Percentiles rank a stretch among this genome's conserved stretches.
Conservation (phyloP, 2,888 invertebrate genomes). For the Conops quadrifasciatus region DNA sequence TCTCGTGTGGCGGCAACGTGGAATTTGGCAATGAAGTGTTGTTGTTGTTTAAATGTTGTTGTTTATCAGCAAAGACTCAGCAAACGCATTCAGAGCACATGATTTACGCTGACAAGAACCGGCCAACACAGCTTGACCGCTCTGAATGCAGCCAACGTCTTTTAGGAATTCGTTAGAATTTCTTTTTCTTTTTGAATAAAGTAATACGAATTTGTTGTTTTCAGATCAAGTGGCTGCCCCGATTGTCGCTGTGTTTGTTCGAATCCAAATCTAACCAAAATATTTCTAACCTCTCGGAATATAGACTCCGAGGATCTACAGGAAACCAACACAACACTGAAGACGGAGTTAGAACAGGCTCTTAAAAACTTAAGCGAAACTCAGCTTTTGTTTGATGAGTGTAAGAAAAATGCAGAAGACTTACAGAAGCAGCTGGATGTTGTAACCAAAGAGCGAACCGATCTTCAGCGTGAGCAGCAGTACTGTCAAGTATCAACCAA, state of each 20-base stretch:
- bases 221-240: slow-evolving; percentile 3
- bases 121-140: too few relatives aligned
- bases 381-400: neutral
- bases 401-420: neutral
- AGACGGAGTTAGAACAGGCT: neutral
- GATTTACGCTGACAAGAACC: too few relatives aligned
- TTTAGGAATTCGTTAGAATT: too few relatives aligned
- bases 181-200: neutral
- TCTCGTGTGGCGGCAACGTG: too few relatives aligned
- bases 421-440: neutral
- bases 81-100: too few relatives aligned
- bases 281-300: neutral
- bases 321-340: neutral
- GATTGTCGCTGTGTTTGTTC: neutral
- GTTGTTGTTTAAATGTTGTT: too few relatives aligned
- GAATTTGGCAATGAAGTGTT: too few relatives aligned
- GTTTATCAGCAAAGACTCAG: too few relatives aligned
- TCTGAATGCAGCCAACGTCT: too few relatives aligned
- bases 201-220: neutral
- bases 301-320: neutral
- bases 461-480: neutral
- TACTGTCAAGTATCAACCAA: neutral
- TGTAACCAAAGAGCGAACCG: neutral
- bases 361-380: neutral
- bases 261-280: neutral